These are phyloP conservation scores for Onthophagus sagittarius DNA, from an alignment of 2,888 invertebrate genomes.

Conservation along the genomic window DNA sequence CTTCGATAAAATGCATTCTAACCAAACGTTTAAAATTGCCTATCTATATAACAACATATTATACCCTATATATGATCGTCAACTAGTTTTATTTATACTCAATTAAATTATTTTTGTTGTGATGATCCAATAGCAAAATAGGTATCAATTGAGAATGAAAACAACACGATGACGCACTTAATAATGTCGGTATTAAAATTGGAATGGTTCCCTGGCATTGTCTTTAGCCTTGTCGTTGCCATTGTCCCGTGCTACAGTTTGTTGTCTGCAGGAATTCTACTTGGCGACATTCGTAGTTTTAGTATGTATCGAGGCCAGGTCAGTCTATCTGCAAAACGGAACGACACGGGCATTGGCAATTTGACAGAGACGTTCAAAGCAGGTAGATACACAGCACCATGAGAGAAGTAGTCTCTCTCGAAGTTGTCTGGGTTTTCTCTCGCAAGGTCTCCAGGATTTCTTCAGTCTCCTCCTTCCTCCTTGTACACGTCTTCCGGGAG, in stretches of 20 bases:
- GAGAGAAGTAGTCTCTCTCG: background rate
- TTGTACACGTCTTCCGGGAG: background rate
- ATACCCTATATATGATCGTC: too few relatives aligned
- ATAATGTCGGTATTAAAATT: background rate
- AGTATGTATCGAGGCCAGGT: conserved; percentile 6
- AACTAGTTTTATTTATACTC: too few relatives aligned
- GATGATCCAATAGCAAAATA: too few relatives aligned
- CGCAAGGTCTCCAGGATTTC: background rate
- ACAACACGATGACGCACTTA: background rate
- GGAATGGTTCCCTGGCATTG: background rate
- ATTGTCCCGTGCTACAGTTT: background rate
- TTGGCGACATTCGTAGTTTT: background rate
- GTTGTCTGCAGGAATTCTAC: background rate
- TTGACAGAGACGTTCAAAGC: background rate
- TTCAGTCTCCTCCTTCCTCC: background rate
- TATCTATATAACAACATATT: too few relatives aligned
- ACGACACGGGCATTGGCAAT: conserved; percentile 9
- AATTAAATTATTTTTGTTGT: too few relatives aligned
- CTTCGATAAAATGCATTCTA: too few relatives aligned
- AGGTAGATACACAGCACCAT: background rate
- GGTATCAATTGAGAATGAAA: too few relatives aligned
- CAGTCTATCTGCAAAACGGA: conserved; percentile 1
- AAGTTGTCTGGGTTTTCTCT: background rate
- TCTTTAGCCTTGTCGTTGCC: background rate
- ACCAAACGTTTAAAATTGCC: too few relatives aligned